Base-by-base conservation (phyloP, 2,888 invertebrate species). In the Unio delphinus region DNA sequence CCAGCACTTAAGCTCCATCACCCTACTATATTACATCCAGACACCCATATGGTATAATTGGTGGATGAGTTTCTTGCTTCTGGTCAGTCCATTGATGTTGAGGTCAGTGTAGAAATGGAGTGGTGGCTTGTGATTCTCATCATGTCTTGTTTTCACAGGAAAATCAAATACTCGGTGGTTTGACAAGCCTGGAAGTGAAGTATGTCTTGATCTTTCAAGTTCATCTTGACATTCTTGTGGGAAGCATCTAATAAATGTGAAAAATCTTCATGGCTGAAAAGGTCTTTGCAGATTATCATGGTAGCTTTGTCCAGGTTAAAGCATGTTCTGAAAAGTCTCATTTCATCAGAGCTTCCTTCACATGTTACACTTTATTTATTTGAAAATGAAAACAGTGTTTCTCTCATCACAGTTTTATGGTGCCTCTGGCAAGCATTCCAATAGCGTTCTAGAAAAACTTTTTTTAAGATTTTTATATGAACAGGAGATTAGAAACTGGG, bases 1-100 rank as follows among this genome's bases (percentile, higher is more conserved):
- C 69, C 26, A 54, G 26, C 72, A 65, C 57, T 74, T 62, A 18
- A 67, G 26, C 67, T 73, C 34, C 34, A 73, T 34, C 5, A 73
- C 71, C 54, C 65, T 61, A 45, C 72, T 64, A 72, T 72, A 72
- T 11, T 30, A 56, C 17, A 73, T 55, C 26, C 63, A 30, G 65
- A 34, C 7, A 63, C 64, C 64, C 2, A 18, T 6, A 18, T 45
- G 34, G 45, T 63, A 30, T 20, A 63, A 58, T 34, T 55, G 61
- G 18, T 64, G 23, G 30, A 72, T 65, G 8, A 72, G 34, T 66
- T 61, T 61, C 59, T 66, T 66, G 55, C 61, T 66, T 56, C 70
- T 23, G 20, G 61, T 60, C 55, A 5, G 7, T 17, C 45, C 60
- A 61, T 66, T 30, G 20, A 69, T 28, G 54, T 23, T 6, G 7